Evolutionary conservation across 2,113 vertebrate genomes (phyloP).

Genomic region (Mustela nigripes): DNA sequence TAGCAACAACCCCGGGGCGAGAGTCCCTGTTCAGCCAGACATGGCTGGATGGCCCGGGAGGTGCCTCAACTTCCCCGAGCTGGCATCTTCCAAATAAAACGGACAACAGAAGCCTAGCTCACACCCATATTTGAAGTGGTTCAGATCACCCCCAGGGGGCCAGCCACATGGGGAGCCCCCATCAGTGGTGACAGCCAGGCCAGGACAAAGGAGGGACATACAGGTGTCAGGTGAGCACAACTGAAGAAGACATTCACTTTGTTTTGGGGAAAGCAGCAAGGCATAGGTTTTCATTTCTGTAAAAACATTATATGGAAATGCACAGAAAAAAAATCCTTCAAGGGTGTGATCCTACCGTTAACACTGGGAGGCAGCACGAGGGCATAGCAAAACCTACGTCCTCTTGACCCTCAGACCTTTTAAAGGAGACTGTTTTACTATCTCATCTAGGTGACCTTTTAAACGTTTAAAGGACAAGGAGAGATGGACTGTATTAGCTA

Average conservation of each 20-base stretch:
- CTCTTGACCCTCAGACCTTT: background rate
- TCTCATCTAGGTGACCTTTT: background rate
- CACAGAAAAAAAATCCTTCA: background rate
- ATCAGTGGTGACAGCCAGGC: background rate
- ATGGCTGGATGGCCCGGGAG: too few species aligned
- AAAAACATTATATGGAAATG: background rate
- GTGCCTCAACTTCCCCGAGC: background rate
- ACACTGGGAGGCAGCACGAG: background rate
- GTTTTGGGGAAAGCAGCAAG: background rate
- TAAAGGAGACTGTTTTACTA: background rate
- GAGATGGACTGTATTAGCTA: fast-evolving
- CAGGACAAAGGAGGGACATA: background rate
- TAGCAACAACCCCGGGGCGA: fast-evolving
- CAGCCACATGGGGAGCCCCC: background rate
- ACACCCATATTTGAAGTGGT: too few species aligned
- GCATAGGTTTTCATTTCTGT: background rate
- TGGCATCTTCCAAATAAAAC: background rate
- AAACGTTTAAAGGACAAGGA: background rate
- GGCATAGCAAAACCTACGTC: background rate
- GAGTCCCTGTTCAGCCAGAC: background rate
- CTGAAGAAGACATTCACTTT: background rate
- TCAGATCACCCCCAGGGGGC: fast-evolving
- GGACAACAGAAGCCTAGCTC: fast-evolving
- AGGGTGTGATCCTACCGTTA: background rate
- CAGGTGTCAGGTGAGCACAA: fast-evolving